phyloP scores from a whole-genome alignment of 2,113 vertebrate species.

The Myotis brandtii region DNA sequence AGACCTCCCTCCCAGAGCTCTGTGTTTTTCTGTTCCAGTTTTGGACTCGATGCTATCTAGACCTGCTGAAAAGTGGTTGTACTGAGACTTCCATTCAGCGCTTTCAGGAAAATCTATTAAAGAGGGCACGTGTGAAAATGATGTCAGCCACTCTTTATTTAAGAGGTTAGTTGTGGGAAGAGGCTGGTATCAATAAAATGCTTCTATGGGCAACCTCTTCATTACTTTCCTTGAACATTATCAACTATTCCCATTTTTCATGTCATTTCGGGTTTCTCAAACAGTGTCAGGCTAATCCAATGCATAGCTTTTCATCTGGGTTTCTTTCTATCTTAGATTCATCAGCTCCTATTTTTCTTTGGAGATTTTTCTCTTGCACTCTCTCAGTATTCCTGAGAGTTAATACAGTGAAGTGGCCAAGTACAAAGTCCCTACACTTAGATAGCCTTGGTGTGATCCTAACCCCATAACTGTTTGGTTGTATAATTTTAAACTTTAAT shows the following conservation, averaged over 20 bases:
- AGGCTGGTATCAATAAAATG: background rate
- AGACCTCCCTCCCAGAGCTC: background rate
- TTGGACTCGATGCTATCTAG: background rate
- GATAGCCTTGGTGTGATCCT: background rate
- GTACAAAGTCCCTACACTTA: background rate
- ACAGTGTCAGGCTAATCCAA: background rate
- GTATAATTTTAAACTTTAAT: background rate
- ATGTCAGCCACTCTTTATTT: background rate
- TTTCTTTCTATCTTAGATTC: constrained; percentile 16
- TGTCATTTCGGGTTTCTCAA: background rate
- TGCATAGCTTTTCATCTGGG: background rate
- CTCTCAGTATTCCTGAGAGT: background rate
- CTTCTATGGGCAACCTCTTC: background rate
- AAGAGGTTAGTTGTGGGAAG: background rate
- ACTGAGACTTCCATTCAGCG: constrained; percentile 6
- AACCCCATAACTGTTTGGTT: background rate
- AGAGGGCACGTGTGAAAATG: background rate
- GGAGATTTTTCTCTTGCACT: background rate
- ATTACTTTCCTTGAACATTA: background rate
- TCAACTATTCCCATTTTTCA: background rate
- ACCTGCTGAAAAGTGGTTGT: background rate
- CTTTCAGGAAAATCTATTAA: constrained; percentile 21
- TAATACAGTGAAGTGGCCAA: background rate
- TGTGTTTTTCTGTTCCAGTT: background rate
- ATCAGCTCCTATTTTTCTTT: background rate